These are phyloP conservation scores for Vimba vimba DNA, from an alignment of 2,113 vertebrate genomes.

Conservation along the genomic window DNA sequence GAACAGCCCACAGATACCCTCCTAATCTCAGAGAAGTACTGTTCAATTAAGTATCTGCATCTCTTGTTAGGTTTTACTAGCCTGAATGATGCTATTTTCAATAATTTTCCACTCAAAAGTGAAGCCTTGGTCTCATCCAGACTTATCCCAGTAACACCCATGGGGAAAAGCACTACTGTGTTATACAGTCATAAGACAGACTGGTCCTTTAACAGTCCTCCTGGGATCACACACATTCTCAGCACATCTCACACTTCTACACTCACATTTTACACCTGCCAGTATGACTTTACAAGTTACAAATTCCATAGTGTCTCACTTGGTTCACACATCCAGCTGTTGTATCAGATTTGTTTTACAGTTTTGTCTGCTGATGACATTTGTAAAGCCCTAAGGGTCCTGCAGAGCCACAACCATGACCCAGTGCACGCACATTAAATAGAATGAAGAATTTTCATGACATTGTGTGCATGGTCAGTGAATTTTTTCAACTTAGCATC, in stretches of 20 bases:
- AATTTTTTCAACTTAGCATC: background rate
- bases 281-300: conserved; percentile 16
- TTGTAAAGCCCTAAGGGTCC: conserved; percentile 28
- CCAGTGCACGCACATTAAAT: background rate
- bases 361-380: conserved; percentile 34
- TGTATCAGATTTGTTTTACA: conserved; percentile 16
- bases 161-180: background rate
- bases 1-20: background rate
- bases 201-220: conserved; percentile 18
- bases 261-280: conserved; percentile 17
- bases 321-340: conserved; percentile 34
- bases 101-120: conserved; percentile 33
- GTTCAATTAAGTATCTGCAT: background rate
- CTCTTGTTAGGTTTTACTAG: background rate
- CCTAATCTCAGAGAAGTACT: background rate
- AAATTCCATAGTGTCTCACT: conserved; percentile 18
- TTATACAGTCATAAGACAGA: conserved; percentile 5
- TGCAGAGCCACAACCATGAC: conserved; percentile 9
- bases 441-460: background rate
- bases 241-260: conserved; percentile 14
- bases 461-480: background rate
- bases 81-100: conserved; percentile 10
- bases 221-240: conserved; percentile 38
- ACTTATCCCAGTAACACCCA: background rate
- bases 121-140: background rate